phyloP scores from a whole-genome alignment of 2,113 vertebrate species.

The Calidris pugnax region DNA sequence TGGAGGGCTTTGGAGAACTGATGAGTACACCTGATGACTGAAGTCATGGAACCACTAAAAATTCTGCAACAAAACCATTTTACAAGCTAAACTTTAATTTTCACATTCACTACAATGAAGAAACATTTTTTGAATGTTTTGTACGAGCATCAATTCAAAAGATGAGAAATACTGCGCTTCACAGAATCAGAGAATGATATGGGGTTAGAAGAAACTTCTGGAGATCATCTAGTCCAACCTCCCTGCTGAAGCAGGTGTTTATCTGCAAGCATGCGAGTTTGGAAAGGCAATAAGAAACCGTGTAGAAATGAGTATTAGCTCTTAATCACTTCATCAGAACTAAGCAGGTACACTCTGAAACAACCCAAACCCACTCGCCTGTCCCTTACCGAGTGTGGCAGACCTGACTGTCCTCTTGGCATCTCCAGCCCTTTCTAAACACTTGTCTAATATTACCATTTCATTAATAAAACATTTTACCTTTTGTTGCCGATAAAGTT shows the following conservation, averaged over 20 bases:
- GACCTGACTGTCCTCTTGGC: background rate
- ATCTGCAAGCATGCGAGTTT: background rate
- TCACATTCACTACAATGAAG: background rate
- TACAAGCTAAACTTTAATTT: background rate
- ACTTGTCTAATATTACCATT: background rate
- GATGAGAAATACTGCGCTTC: background rate
- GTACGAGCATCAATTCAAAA: background rate
- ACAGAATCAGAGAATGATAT: too few species aligned
- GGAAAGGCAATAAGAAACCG: background rate
- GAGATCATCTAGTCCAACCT: too few species aligned
- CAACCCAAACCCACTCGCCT: background rate
- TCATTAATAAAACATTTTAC: background rate
- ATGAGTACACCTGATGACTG: background rate
- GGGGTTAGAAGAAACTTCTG: too few species aligned
- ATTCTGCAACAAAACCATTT: background rate
- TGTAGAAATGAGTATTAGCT: background rate
- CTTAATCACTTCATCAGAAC: background rate
- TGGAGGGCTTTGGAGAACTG: fast-evolving
- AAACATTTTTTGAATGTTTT: background rate
- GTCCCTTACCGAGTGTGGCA: background rate
- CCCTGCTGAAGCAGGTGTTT: background rate
- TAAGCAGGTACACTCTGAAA: background rate
- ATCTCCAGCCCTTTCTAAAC: background rate
- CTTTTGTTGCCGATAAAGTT: background rate
- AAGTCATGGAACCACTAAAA: background rate